Evolutionary conservation across 2,888 invertebrate species (phyloP), one percentile per base, ranked within the genome.

Genomic region (Aphidoletes aphidimyza): DNA sequence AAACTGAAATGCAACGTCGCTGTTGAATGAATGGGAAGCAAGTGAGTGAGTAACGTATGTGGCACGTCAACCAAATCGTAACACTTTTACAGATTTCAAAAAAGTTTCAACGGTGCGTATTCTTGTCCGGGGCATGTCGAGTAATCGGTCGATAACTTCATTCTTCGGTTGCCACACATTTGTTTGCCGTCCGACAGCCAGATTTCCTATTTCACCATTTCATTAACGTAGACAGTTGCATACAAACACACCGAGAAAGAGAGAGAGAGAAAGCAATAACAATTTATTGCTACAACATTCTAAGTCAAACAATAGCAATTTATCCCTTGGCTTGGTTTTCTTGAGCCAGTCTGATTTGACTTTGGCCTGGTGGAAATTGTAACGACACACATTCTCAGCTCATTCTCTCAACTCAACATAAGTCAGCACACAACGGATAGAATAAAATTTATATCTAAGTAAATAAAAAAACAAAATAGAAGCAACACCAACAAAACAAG

Each of bases 131-230:
- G n/a, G n/a, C n/a, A n/a, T n/a, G 34, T 1, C 14, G 30, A 26
- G 14, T 1, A 69, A 30, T 69, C 30, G 14, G 5, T 69, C 8
- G 69, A 69, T 69, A 14, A 30, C 69, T 69, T 69, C 69, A 69
- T 34, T 69, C 69, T 30, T 69, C 0, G n/a, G n/a, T 54, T 22
- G 3, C 47, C 30, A 69, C 34, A 69, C 30, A 30, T 69, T 30
- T 69, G 30, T 69, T 69, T 47, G 6, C 5, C 30, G 34, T 69
- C 34, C 69, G 69, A 30, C 69, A 69, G 30, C 30, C 30, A 69
- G 69, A 69, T 69, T 69, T 69, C 69, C 69, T 69, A 69, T 69
- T 69, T 69, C 17, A 54, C 69, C 69, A 69, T 69, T 69, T 69
- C 69, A 69, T 69, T 69, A 34, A 26, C 69, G 34, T 69, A 9